These are phyloP conservation scores for Bellardia bayeri DNA, from an alignment of 2,888 invertebrate genomes.

Conservation along the genomic window DNA sequence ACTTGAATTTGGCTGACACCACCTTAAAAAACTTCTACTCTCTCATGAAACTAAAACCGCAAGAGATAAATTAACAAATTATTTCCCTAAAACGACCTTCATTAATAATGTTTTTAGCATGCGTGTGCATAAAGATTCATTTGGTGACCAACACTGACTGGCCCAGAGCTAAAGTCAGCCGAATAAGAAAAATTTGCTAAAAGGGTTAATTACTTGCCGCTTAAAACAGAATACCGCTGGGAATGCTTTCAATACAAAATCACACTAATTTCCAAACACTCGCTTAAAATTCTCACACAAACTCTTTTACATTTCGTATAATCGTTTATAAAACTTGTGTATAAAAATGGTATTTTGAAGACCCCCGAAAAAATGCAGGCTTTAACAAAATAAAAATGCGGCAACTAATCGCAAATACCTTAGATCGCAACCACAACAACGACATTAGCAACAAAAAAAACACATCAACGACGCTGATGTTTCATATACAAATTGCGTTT, in stretches of 20 bases:
- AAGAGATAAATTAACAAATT: slow-evolving; percentile 76
- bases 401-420: slow-evolving; percentile 66
- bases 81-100: slow-evolving; percentile 78
- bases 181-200: slow-evolving; percentile 79
- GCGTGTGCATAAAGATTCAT: slow-evolving; percentile 22
- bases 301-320: not conserved
- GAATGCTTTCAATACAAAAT: slow-evolving; percentile 31
- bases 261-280: slow-evolving; percentile 49
- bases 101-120: slow-evolving; percentile 65
- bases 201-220: slow-evolving; percentile 81
- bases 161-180: slow-evolving; percentile 66
- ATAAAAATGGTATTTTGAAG: slow-evolving; percentile 39
- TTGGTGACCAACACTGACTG: slow-evolving; percentile 46
- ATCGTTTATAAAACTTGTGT: slow-evolving; percentile 32
- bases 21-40: not conserved
- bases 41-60: not conserved
- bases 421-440: slow-evolving; percentile 32
- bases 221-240: slow-evolving; percentile 59
- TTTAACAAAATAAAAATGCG: slow-evolving; percentile 61
- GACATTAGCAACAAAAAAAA: slow-evolving; percentile 35
- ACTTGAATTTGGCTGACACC: not conserved
- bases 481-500: slow-evolving; percentile 82
- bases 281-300: slow-evolving; percentile 39
- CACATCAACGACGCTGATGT: slow-evolving; percentile 61
- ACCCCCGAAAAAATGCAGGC: slow-evolving; percentile 47